Evolutionary conservation across 1,140 invertebrate species (phyloP).

Genomic region (Zaprionus capensis): DNA sequence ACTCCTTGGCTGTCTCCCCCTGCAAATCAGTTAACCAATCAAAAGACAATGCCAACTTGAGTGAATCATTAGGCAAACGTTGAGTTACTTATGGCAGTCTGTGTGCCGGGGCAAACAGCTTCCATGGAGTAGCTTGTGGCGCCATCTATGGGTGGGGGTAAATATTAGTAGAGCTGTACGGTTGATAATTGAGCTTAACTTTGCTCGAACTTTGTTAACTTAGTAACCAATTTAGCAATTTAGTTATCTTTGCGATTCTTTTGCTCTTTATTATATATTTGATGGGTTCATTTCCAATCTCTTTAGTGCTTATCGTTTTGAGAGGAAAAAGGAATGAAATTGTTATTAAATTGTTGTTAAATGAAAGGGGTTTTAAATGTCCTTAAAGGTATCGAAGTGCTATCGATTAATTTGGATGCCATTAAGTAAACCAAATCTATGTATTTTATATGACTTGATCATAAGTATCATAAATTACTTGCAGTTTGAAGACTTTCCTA

Average conservation of each 20-base stretch:
- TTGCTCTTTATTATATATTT: neutral
- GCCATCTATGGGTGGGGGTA: constrained; percentile 6
- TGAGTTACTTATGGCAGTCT: constrained; percentile 12
- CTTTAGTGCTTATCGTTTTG: too few species aligned
- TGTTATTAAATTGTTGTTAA: too few species aligned
- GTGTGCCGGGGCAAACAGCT: neutral
- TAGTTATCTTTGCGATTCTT: neutral
- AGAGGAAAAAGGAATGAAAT: too few species aligned
- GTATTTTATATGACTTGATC: too few species aligned
- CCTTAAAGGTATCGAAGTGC: too few species aligned
- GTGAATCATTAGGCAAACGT: constrained; percentile 43
- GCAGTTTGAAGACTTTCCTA: too few species aligned
- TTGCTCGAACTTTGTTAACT: neutral
- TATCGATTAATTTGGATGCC: too few species aligned
- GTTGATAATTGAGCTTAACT: neutral
- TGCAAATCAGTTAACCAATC: constrained; percentile 70
- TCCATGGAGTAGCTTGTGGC: neutral
- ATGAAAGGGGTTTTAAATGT: too few species aligned
- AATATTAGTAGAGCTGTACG: neutral
- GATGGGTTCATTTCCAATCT: neutral
- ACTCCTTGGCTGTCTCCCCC: neutral
- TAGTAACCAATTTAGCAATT: neutral
- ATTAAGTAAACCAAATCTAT: too few species aligned
- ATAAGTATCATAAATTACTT: too few species aligned
- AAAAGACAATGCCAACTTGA: constrained; percentile 59